Conservation (phyloP, 2,797 vertebrate species). For the Paguma larvata region DNA sequence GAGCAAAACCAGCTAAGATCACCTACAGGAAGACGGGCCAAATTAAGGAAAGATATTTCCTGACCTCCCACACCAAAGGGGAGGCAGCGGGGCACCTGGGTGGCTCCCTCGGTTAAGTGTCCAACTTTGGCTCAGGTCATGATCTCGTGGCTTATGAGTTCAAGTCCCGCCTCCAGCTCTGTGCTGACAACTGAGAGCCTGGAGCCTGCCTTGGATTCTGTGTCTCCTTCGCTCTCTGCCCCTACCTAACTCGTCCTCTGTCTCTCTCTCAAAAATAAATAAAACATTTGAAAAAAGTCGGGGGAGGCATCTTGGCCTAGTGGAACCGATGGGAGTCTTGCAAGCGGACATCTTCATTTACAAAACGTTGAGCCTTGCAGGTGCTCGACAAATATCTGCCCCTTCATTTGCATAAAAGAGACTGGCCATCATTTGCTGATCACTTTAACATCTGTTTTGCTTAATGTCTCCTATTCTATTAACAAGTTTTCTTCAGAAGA, state of each 20-base stretch:
- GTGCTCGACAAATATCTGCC: neutral
- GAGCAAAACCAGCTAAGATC: neutral
- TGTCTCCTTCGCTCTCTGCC: no score
- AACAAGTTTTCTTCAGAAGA: conserved; percentile 27
- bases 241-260: no score
- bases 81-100: neutral
- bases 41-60: neutral
- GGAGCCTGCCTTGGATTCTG: no score
- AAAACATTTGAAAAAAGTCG: no score
- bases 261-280: no score
- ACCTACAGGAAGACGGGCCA: neutral
- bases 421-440: neutral
- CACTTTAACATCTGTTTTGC: neutral
- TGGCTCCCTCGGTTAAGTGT: no score
- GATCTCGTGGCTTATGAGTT: no score
- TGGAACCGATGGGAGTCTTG: neutral
- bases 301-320: neutral
- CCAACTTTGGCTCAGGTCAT: no score
- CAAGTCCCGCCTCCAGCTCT: no score
- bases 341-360: neutral
- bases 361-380: neutral
- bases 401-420: neutral
- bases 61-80: neutral
- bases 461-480: neutral
- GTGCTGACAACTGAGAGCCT: no score